Base-by-base conservation (phyloP, 35 echinoderm and acorn worm species). In the Ophioderma brevispina region DNA sequence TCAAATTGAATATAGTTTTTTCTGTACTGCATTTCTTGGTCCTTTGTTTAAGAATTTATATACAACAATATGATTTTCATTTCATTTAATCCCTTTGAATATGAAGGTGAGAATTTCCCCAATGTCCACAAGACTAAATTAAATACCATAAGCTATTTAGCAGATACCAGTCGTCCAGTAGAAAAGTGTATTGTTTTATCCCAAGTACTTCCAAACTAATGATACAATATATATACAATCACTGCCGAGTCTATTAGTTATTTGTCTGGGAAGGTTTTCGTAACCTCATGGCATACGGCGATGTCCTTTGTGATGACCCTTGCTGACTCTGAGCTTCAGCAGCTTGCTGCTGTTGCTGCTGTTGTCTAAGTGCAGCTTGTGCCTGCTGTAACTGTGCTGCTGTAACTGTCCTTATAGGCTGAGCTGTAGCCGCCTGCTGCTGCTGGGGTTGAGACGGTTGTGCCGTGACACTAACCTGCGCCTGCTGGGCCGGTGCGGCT, bases 231-330 rank as follows among this genome's bases (percentile, higher is more conserved):
- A n/a, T n/a, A n/a, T n/a, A n/a, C n/a, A n/a, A n/a, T n/a, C n/a
- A n/a, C n/a, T n/a, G n/a, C n/a, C n/a, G n/a, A n/a, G n/a, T 46
- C 17, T 17, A 46, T 70, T 30, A 70, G 33, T 55, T 86, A 38
- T 88, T 88, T 23, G 87, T 90, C 40, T 96, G 90, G 33, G 94
- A 96, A 25, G 94, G 94, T 64, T 96, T 96, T 18, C 94, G 55
- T 42, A 90, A 75, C 55, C 94, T 80, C 94, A 96, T 96, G 6
- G 94, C 91, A 52, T 96, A 96, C 8, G 94, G 94, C 17, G 94
- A 96, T 19, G 91, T 80, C 77, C 91, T 92, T n/a, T 90, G 87
- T 55, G 90, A 25, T 18, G 42, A 35, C 21, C 80, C 55, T 1
- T 85, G 80, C 36, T 63, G 40, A 23, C 49, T 30, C 31, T 81